Evolutionary conservation across 2,113 vertebrate species (phyloP).

Genomic region (Orthonyx spaldingii): DNA sequence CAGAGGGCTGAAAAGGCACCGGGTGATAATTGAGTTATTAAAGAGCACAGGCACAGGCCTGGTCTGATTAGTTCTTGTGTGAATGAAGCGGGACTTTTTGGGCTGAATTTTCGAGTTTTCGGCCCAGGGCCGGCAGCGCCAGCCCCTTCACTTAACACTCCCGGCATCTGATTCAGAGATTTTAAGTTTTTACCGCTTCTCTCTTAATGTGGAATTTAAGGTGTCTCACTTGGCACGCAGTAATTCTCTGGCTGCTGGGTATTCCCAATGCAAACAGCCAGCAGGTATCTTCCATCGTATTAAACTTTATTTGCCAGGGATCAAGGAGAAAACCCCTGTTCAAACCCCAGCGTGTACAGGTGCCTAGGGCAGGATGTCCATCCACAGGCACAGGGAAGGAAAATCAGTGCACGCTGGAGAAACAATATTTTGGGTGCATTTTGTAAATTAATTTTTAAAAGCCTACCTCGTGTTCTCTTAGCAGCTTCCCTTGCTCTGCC

Average conservation of each 20-base stretch:
- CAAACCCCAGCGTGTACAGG: accelerated
- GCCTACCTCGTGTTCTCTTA: neutral
- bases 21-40: neutral
- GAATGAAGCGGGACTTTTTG: neutral
- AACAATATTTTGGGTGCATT: neutral
- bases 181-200: neutral
- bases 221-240: neutral
- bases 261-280: neutral
- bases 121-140: neutral
- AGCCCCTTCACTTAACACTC: neutral
- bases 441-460: neutral
- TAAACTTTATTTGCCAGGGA: neutral
- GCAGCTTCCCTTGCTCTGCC: neutral
- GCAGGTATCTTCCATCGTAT: accelerated
- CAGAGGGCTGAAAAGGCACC: neutral
- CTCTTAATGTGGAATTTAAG: neutral
- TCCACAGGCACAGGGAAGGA: accelerated
- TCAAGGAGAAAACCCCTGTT: neutral
- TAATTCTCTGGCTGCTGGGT: neutral
- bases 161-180: neutral
- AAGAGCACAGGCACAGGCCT: neutral
- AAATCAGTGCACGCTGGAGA: accelerated
- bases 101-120: neutral
- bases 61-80: accelerated
- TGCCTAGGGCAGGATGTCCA: neutral